Conservation (phyloP, 2,113 vertebrate species). For the Vidua chalybeata region DNA sequence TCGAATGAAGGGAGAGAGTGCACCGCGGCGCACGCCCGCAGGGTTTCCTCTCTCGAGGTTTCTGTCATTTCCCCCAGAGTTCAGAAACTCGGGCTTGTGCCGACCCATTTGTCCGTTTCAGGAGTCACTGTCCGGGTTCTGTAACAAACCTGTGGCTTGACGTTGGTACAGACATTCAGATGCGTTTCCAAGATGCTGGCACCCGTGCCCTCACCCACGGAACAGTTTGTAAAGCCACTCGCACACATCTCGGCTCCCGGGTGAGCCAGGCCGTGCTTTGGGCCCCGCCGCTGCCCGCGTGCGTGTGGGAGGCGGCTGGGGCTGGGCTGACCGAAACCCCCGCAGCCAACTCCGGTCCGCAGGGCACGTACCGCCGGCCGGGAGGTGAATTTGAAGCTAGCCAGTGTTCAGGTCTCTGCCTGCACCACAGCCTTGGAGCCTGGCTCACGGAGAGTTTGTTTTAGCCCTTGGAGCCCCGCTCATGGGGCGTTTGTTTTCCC, state of each 20-base stretch:
- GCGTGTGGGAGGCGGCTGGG: background rate
- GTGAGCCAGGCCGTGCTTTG: background rate
- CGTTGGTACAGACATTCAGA: background rate
- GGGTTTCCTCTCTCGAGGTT: background rate
- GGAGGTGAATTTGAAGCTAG: too few species aligned
- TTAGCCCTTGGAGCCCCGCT: background rate
- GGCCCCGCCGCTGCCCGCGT: too few species aligned
- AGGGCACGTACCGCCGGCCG: fast-evolving
- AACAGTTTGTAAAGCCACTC: background rate
- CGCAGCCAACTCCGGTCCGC: fast-evolving
- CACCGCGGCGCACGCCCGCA: background rate
- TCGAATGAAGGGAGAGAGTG: background rate
- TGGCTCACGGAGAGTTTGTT: background rate
- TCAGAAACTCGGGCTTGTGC: background rate
- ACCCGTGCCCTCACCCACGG: background rate
- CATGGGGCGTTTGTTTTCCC: fast-evolving
- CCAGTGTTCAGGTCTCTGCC: background rate
- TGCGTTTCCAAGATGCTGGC: background rate
- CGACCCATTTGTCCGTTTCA: background rate
- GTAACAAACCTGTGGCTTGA: background rate
- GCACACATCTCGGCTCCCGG: background rate
- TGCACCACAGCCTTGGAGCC: background rate
- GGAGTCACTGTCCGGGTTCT: background rate
- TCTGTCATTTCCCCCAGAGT: background rate
- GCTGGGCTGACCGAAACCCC: too few species aligned